These are phyloP conservation scores for Pimephales promelas DNA, from an alignment of 2,113 vertebrate genomes.

Conservation along the genomic window DNA sequence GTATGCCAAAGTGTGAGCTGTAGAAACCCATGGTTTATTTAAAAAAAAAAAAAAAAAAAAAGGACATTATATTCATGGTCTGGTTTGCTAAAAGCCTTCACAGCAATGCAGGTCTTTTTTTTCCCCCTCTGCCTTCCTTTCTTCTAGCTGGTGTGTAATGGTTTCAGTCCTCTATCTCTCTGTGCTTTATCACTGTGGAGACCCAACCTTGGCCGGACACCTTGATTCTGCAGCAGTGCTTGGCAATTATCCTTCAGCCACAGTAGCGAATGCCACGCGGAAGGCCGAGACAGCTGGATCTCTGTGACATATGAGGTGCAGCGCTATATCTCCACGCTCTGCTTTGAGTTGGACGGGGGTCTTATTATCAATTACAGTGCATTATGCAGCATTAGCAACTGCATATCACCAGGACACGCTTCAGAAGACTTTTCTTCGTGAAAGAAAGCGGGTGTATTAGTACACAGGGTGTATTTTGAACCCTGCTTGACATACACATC, in stretches of 20 bases:
- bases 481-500: background rate
- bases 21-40: background rate
- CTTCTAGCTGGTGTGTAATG: conserved; percentile 9
- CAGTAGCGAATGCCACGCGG: conserved; percentile 2
- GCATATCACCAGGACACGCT: background rate
- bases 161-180: conserved; percentile 6
- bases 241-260: conserved; percentile 46
- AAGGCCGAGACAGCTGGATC: conserved; percentile 28
- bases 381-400: conserved; percentile 14
- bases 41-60: background rate
- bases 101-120: background rate
- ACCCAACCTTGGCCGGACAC: conserved; percentile 18
- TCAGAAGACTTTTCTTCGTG: background rate
- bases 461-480: background rate
- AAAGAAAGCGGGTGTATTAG: background rate
- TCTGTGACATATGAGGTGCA: conserved; percentile 7
- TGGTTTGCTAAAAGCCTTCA: background rate
- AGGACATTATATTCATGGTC: background rate
- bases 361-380: conserved; percentile 47
- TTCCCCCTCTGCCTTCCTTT: background rate
- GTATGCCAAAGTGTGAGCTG: background rate
- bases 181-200: conserved; percentile 1
- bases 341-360: conserved; percentile 31
- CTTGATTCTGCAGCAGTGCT: conserved; percentile 20
- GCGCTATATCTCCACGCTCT: background rate